Base-by-base conservation (phyloP, 2,888 invertebrate species). In the Aleiodes testaceus region DNA sequence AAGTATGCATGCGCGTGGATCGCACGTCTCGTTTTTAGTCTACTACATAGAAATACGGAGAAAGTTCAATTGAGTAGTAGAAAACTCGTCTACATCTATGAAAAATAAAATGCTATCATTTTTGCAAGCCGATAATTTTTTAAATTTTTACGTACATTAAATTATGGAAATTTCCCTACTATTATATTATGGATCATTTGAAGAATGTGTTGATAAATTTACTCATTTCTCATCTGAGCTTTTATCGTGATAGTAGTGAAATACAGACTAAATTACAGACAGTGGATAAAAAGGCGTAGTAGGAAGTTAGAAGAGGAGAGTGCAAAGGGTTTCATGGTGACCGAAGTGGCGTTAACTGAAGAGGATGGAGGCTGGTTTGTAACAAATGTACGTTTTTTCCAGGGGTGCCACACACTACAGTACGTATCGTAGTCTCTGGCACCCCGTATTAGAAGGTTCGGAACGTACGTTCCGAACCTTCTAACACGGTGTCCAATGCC, bases 401-500 rank as follows among this genome's bases (percentile, higher is more conserved):
- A 71, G 72, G 66, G 77, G 77, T 67, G 72, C 72, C 69, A 63
- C 64, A 52, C 69, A 70, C 47, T 66, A 64, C 45, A 26, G 65
- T 55, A 26, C 36, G n/a, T n/a, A n/a, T n/a, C n/a, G n/a, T n/a
- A n/a, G n/a, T n/a, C n/a, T n/a, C n/a, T n/a, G n/a, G n/a, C n/a
- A n/a, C n/a, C n/a, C n/a, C n/a, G n/a, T n/a, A n/a, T n/a, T n/a
- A n/a, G n/a, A n/a, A n/a, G n/a, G n/a, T n/a, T n/a, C n/a, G n/a
- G n/a, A n/a, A n/a, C n/a, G n/a, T n/a, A 63, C 45, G 61, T 14
- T 26, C 44, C 36, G 44, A 63, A 72, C 70, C 81, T 82, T 84
- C 82, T 84, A 85, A 85, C 85, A 84, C 85, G 84, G 82, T 84
- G 85, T 85, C 80, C 81, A 82, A 79, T 82, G 80, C 82, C 80